A percentile compares a stretch with the other conserved stretches of the same genome.
Conservation (phyloP, 2,888 invertebrate genomes). For the Beris morrisii region DNA sequence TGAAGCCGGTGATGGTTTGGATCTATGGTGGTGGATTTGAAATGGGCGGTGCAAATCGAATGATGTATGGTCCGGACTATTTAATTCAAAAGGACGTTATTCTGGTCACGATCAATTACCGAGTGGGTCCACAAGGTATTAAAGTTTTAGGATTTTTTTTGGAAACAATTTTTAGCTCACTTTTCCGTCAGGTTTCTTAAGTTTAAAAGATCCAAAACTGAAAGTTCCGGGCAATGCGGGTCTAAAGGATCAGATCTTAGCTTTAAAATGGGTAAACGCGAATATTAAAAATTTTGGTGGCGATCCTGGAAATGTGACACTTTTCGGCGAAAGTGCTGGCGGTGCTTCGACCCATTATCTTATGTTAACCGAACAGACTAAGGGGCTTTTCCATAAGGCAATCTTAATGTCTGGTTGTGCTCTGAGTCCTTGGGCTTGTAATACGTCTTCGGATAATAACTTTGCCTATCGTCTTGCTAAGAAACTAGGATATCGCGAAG, state of each 20-base stretch:
- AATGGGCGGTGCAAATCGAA: constrained; percentile 54
- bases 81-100: constrained; percentile 57
- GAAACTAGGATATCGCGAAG: constrained; percentile 47
- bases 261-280: constrained; percentile 58
- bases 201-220: constrained; percentile 55
- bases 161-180: too few relatives aligned
- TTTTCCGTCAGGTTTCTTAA: constrained; percentile 55
- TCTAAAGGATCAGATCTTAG: constrained; percentile 59
- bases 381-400: constrained; percentile 51
- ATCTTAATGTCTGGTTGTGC: constrained; percentile 52
- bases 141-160: too few relatives aligned
- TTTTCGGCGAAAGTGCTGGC: constrained; percentile 61
- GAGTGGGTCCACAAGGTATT: constrained; percentile 56
- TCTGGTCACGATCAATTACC: constrained; percentile 57
- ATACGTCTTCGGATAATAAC: constrained; percentile 44
- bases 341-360: constrained; percentile 57
- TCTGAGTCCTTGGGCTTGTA: constrained; percentile 49
- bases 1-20: constrained; percentile 57
- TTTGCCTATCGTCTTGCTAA: constrained; percentile 48
- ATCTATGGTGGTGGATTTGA: constrained; percentile 59
- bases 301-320: constrained; percentile 58
- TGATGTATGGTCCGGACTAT: constrained; percentile 56
- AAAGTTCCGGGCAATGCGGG: constrained; percentile 60
- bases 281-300: constrained; percentile 59
- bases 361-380: constrained; percentile 56